These are phyloP conservation scores for Romanogobio albipinnatus DNA, from an alignment of 2,113 vertebrate genomes.

Conservation along the genomic window DNA sequence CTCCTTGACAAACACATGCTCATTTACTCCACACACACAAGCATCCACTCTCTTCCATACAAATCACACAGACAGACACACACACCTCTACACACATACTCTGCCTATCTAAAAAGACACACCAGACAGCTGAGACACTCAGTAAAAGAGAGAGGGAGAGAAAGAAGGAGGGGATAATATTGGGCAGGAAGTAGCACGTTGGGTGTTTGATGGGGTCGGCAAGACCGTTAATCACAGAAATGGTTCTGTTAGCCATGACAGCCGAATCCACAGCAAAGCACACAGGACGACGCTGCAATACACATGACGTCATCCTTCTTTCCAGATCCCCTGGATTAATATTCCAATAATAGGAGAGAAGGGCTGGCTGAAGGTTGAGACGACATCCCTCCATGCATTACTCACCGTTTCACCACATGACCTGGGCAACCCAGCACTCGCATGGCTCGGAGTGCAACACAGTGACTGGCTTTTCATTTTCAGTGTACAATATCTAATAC, in stretches of 20 bases:
- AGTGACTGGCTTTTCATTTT: neutral
- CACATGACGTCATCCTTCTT: constrained; percentile 85
- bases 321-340: constrained; percentile 67
- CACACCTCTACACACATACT: constrained; percentile 8
- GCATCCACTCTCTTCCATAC: constrained; percentile 45
- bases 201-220: constrained; percentile 60
- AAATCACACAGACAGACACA: constrained; percentile 43
- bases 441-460: neutral
- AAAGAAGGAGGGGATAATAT: constrained; percentile 37
- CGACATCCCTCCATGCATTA: constrained; percentile 48
- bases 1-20: constrained; percentile 54
- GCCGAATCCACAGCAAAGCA: constrained; percentile 57
- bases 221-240: constrained; percentile 63
- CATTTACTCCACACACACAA: constrained; percentile 44
- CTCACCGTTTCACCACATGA: constrained; percentile 39
- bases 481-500: neutral
- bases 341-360: constrained; percentile 51
- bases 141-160: constrained; percentile 32
- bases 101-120: constrained; percentile 51
- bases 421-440: constrained; percentile 33
- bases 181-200: constrained; percentile 49
- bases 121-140: constrained; percentile 49
- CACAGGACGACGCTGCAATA: constrained; percentile 67
- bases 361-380: constrained; percentile 54
- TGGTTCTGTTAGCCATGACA: constrained; percentile 61